These are phyloP conservation scores for Oceanites oceanicus DNA, from an alignment of 2,113 vertebrate genomes.

Conservation along the genomic window DNA sequence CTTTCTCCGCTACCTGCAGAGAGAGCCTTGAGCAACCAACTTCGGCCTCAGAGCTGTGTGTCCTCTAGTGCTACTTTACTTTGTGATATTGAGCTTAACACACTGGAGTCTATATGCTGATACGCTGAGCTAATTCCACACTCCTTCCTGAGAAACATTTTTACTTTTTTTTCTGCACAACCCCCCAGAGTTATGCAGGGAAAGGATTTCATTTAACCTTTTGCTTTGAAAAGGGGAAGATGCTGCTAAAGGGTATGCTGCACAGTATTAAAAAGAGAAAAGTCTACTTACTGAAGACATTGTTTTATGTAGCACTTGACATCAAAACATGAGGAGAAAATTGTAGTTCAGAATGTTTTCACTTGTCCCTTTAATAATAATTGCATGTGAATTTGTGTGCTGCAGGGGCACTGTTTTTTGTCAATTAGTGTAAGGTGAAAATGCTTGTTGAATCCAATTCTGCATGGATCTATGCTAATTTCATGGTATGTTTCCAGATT, in stretches of 20 bases:
- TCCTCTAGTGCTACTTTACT: fast-evolving
- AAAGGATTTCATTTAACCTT: background rate
- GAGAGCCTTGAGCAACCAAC: fast-evolving
- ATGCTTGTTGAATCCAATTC: background rate
- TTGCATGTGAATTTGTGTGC: background rate
- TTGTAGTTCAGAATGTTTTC: background rate
- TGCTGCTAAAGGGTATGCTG: background rate
- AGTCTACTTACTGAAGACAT: background rate
- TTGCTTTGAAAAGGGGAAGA: background rate
- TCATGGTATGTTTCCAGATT: slow-evolving; percentile 19
- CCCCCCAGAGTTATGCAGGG: background rate
- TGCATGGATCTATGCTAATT: slow-evolving; percentile 20
- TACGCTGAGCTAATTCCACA: background rate
- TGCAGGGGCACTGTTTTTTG: background rate
- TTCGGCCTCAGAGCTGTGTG: background rate
- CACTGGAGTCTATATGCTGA: background rate
- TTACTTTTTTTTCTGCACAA: background rate
- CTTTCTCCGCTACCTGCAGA: background rate
- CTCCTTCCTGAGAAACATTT: background rate
- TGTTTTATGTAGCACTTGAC: background rate
- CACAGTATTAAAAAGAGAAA: background rate
- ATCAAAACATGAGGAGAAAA: background rate
- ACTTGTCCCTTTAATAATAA: background rate
- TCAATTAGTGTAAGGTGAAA: slow-evolving; percentile 22
- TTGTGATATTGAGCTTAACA: background rate